A percentile compares a stretch with the other conserved stretches of the same genome.
phyloP scores from a whole-genome alignment of 1,140 invertebrate species.

The Proales similis region DNA sequence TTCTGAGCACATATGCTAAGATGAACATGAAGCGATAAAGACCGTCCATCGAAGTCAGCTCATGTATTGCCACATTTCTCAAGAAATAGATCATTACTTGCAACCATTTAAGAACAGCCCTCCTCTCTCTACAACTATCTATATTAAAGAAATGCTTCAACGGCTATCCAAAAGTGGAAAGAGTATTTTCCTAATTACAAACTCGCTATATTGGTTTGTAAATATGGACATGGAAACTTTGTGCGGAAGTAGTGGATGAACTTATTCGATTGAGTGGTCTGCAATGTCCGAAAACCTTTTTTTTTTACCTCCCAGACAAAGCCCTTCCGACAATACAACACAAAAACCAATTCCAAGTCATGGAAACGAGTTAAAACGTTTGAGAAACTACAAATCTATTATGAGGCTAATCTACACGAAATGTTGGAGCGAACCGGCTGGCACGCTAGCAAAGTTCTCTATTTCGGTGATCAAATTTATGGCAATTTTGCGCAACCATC shows the following conservation, averaged over 20 bases:
- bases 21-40: slow-evolving; percentile 72
- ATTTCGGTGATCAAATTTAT: slow-evolving; percentile 96
- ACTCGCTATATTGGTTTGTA: slow-evolving; percentile 85
- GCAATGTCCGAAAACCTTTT: slow-evolving; percentile 84
- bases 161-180: slow-evolving; percentile 67
- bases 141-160: slow-evolving; percentile 69
- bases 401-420: slow-evolving; percentile 65
- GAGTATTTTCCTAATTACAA: slow-evolving; percentile 89
- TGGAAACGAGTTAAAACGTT: slow-evolving; percentile 82
- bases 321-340: slow-evolving; percentile 45
- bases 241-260: slow-evolving; percentile 78
- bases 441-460: slow-evolving; percentile 80
- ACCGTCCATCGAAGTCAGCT: slow-evolving; percentile 69
- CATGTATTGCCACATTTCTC: slow-evolving; percentile 76
- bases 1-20: slow-evolving; percentile 70
- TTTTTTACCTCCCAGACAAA: slow-evolving; percentile 80
- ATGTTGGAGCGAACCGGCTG: slow-evolving; percentile 84
- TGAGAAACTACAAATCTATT: slow-evolving; percentile 80
- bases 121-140: slow-evolving; percentile 63
- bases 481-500: slow-evolving; percentile 92
- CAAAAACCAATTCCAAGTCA: slow-evolving; percentile 65
- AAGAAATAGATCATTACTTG: slow-evolving; percentile 48
- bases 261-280: slow-evolving; percentile 87
- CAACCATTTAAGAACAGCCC: slow-evolving; percentile 37
- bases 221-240: slow-evolving; percentile 83